Evolutionary conservation across 2,888 invertebrate genomes (phyloP).

Genomic region (Campoplex capitator): DNA sequence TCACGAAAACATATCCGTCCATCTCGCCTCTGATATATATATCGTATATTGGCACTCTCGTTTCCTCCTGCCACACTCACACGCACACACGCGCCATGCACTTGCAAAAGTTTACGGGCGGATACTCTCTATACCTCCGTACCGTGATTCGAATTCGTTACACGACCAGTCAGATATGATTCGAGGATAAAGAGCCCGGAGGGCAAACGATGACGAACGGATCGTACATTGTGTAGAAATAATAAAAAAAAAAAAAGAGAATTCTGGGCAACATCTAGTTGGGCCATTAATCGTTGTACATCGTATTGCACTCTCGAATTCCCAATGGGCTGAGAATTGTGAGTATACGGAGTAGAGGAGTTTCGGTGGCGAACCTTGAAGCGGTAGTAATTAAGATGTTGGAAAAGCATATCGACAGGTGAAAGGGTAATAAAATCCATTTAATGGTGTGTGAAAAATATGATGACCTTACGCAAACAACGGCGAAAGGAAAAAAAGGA

Average conservation of each 20-base stretch:
- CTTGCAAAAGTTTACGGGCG: not conserved
- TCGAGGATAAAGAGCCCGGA: constrained; percentile 36
- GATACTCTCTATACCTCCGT: too few relatives aligned
- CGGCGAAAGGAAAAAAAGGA: not conserved
- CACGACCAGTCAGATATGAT: constrained; percentile 13
- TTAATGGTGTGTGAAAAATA: not conserved
- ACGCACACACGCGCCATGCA: not conserved
- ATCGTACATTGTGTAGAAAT: not conserved
- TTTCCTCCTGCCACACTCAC: not conserved
- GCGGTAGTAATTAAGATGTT: not conserved
- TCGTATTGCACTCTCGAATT: constrained; percentile 3
- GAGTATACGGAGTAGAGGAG: not conserved
- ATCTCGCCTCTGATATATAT: constrained; percentile 31
- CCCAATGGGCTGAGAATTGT: not conserved
- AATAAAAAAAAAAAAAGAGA: constrained; percentile 19
- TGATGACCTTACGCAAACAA: not conserved
- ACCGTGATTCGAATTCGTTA: not conserved
- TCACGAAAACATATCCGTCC: constrained; percentile 53
- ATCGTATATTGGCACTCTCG: constrained; percentile 11
- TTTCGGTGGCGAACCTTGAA: not conserved
- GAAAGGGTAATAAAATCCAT: constrained; percentile 34
- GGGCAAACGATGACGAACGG: constrained; percentile 60
- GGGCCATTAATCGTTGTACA: constrained; percentile 22
- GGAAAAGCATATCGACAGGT: constrained; percentile 34
- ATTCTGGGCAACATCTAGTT: constrained; percentile 1